phyloP scores from a whole-genome alignment of 2,888 invertebrate species.

The Charanyca ferruginea region DNA sequence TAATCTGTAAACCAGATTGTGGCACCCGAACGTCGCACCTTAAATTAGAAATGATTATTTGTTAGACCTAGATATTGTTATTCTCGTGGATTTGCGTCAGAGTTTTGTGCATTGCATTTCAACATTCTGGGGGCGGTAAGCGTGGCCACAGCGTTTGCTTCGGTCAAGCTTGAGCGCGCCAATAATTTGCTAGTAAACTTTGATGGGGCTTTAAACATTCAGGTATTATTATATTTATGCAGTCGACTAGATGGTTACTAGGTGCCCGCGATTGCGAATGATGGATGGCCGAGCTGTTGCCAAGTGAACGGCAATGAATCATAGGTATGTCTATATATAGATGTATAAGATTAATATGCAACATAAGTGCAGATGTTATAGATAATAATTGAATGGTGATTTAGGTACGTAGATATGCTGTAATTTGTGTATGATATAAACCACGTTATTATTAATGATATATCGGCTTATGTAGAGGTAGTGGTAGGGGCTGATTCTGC shows the following conservation, averaged over 20 bases:
- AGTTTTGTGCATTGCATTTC: slow-evolving; percentile 57
- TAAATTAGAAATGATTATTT: slow-evolving; percentile 58
- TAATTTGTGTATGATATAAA: slow-evolving; percentile 40
- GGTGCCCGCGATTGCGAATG: slow-evolving; percentile 59
- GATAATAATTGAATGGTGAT: slow-evolving; percentile 51
- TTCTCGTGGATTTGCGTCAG: slow-evolving; percentile 64
- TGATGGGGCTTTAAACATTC: slow-evolving; percentile 70
- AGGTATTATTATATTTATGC: slow-evolving; percentile 59
- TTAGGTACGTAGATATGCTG: slow-evolving; percentile 15
- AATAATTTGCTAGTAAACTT: slow-evolving; percentile 75
- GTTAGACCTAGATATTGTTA: slow-evolving; percentile 60
- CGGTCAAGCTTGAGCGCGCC: slow-evolving; percentile 71
- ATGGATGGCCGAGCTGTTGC: slow-evolving; percentile 65
- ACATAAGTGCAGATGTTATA: slow-evolving; percentile 51
- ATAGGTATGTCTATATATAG: slow-evolving; percentile 49
- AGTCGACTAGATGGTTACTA: slow-evolving; percentile 66
- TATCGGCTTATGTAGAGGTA: slow-evolving; percentile 25
- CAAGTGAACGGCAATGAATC: slow-evolving; percentile 63
- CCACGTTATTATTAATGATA: slow-evolving; percentile 42
- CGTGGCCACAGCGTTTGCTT: slow-evolving; percentile 45
- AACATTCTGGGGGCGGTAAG: slow-evolving; percentile 50
- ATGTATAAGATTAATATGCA: slow-evolving; percentile 55
- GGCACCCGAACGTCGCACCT: slow-evolving; percentile 41
- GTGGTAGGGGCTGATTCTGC: slow-evolving; percentile 22
- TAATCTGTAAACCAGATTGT: slow-evolving; percentile 47